Evolutionary conservation across 1,140 invertebrate species (phyloP).

Genomic region (Aricia agestis): DNA sequence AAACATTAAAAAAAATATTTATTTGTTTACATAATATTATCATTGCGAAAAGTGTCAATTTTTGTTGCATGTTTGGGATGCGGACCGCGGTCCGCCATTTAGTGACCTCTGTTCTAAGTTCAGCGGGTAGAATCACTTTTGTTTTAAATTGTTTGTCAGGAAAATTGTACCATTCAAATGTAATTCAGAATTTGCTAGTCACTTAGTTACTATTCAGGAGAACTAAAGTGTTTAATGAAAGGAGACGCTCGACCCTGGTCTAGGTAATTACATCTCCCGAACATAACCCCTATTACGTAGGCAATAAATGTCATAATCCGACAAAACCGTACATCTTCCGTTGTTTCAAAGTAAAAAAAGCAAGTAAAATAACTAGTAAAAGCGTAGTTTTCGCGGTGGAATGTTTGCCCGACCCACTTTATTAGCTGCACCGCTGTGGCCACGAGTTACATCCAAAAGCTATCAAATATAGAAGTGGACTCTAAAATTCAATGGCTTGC

Average conservation of each 20-base stretch:
- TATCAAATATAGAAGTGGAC: background rate
- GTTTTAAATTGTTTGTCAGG: background rate
- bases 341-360: slow-evolving; percentile 20
- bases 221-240: slow-evolving; percentile 9
- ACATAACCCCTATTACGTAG: background rate
- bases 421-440: slow-evolving; percentile 43
- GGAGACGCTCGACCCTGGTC: slow-evolving; percentile 8
- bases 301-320: slow-evolving; percentile 14
- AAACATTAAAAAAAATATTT: too few species aligned
- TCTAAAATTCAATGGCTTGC: background rate
- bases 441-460: slow-evolving; percentile 15
- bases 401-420: slow-evolving; percentile 62
- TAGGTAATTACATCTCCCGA: slow-evolving; percentile 13
- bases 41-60: too few species aligned
- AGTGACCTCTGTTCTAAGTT: background rate
- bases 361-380: slow-evolving; percentile 50
- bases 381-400: slow-evolving; percentile 52
- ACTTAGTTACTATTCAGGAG: slow-evolving; percentile 1
- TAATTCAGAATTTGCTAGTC: background rate
- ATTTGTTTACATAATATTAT: too few species aligned
- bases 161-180: background rate
- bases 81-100: too few species aligned
- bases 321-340: slow-evolving; percentile 4
- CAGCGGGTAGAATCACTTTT: background rate
- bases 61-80: too few species aligned